Percentiles rank a stretch among this genome's conserved stretches.
phyloP scores from a whole-genome alignment of 2,888 invertebrate species.

The Anorthoa munda region DNA sequence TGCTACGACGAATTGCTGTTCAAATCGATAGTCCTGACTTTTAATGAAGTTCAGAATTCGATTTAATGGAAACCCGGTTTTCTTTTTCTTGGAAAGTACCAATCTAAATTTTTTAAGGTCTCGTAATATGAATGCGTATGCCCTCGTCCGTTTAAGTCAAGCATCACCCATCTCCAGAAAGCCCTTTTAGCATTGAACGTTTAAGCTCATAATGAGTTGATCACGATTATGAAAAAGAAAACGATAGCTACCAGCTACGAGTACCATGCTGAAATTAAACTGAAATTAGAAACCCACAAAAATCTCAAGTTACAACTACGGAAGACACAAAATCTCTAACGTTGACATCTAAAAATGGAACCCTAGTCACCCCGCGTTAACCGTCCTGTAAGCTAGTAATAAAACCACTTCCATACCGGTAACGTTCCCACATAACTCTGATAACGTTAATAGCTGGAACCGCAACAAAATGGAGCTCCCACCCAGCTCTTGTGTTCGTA shows the following conservation, averaged over 20 bases:
- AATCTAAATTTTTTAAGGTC: too few species aligned
- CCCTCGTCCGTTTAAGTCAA: not conserved
- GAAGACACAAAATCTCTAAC: slow-evolving; percentile 15
- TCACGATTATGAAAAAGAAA: too few species aligned
- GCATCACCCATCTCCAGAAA: not conserved
- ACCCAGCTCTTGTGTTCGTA: slow-evolving; percentile 4
- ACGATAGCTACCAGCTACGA: too few species aligned
- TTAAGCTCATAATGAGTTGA: not conserved
- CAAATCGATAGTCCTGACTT: not conserved
- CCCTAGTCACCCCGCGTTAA: slow-evolving; percentile 9
- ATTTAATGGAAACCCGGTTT: too few species aligned
- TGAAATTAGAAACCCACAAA: not conserved
- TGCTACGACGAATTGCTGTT: not conserved
- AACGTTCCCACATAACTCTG: slow-evolving; percentile 54
- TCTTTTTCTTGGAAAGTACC: too few species aligned
- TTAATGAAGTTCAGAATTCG: too few species aligned
- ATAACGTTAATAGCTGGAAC: slow-evolving; percentile 61
- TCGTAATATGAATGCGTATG: too few species aligned
- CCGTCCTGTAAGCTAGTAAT: slow-evolving; percentile 47
- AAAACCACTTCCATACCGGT: slow-evolving; percentile 60
- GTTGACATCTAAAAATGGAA: slow-evolving; percentile 22
- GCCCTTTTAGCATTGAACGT: not conserved
- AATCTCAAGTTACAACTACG: not conserved
- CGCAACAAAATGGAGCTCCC: slow-evolving; percentile 38
- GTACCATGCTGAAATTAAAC: not conserved